A percentile compares a stretch with the other conserved stretches of the same genome.
These are phyloP conservation scores for Agrochola lychnidis DNA, from an alignment of 2,888 invertebrate species.

Conservation along the genomic window DNA sequence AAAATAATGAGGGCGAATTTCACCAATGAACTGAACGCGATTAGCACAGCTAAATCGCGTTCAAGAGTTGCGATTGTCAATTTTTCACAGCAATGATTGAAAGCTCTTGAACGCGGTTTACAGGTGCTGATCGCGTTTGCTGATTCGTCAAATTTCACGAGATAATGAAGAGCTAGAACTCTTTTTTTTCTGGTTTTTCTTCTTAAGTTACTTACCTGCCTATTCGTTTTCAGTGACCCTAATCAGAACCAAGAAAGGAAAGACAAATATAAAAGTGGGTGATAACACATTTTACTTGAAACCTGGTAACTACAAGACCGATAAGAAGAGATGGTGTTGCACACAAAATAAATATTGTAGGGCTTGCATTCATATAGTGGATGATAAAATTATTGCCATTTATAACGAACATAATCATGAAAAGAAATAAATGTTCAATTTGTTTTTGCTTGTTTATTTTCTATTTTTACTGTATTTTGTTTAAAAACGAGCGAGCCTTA, in stretches of 20 bases:
- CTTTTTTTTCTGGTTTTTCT: neutral
- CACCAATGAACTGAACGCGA: neutral
- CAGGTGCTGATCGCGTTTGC: neutral
- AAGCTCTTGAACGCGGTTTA: neutral
- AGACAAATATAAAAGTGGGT: slow-evolving; percentile 80
- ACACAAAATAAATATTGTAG: slow-evolving; percentile 82
- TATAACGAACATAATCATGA: slow-evolving; percentile 83
- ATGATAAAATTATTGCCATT: slow-evolving; percentile 81
- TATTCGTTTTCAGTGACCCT: slow-evolving; percentile 76
- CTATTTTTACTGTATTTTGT: neutral
- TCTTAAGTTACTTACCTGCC: neutral
- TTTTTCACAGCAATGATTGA: neutral
- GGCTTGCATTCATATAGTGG: slow-evolving; percentile 78
- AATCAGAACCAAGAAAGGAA: slow-evolving; percentile 80
- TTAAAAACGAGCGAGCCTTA: neutral
- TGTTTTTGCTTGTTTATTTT: neutral
- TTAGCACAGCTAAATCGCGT: neutral
- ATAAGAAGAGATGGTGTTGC: slow-evolving; percentile 78
- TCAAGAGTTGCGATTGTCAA: neutral
- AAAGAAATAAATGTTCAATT: slow-evolving; percentile 71
- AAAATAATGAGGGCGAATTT: neutral
- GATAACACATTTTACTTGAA: slow-evolving; percentile 80
- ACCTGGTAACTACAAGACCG: slow-evolving; percentile 73
- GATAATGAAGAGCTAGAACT: neutral
- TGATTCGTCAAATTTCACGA: neutral